Conservation (phyloP, 2,797 vertebrate genomes). For the Psittacula echo region DNA sequence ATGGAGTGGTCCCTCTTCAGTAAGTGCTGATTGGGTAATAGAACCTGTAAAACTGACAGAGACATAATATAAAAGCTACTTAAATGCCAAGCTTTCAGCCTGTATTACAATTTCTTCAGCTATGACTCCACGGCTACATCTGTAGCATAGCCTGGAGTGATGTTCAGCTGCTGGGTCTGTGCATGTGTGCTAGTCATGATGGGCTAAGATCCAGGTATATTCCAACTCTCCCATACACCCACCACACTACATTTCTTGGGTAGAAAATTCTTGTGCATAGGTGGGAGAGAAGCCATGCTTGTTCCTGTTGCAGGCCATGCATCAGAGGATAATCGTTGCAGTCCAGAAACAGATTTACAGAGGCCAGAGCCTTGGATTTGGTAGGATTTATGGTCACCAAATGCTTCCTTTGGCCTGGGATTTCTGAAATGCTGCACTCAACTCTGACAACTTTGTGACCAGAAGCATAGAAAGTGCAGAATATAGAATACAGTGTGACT, state of each 20-base stretch:
- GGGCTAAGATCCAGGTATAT: neutral
- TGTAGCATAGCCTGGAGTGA: neutral
- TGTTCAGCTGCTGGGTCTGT: neutral
- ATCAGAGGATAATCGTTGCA: neutral
- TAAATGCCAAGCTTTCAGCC: neutral
- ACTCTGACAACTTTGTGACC: neutral
- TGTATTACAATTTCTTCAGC: neutral
- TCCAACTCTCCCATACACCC: neutral
- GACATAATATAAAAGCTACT: neutral
- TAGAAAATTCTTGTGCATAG: neutral
- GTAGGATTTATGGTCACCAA: neutral
- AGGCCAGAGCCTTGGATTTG: neutral
- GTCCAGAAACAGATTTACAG: neutral
- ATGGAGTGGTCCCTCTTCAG: neutral
- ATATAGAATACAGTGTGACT: neutral
- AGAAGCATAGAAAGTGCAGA: neutral
- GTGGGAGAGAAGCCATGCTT: neutral
- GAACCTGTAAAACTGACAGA: neutral
- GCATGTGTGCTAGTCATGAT: rapidly evolving
- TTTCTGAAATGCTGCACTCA: neutral
- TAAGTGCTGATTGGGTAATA: neutral
- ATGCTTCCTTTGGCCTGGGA: neutral
- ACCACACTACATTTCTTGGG: neutral
- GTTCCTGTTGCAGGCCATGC: neutral
- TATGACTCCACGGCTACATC: neutral